Evolutionary conservation across 2,113 vertebrate genomes (phyloP).

Genomic region (Hemiprocne comata): DNA sequence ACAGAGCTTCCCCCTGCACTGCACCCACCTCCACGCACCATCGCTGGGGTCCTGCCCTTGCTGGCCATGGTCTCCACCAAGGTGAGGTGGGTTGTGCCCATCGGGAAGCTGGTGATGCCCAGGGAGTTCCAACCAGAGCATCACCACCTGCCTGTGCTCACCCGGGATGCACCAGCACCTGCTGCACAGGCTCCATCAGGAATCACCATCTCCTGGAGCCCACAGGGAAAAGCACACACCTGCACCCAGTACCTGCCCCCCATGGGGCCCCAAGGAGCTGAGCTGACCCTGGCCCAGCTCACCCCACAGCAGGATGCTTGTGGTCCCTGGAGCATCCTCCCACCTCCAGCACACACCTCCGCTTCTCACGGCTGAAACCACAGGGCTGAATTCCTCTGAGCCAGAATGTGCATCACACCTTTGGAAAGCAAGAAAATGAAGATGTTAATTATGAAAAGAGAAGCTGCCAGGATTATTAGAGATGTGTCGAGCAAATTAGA

Average conservation of each 20-base stretch:
- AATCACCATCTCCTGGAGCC: too few species aligned
- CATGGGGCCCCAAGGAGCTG: accelerated
- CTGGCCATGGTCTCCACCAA: too few species aligned
- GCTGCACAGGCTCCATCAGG: too few species aligned
- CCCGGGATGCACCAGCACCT: too few species aligned
- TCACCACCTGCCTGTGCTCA: too few species aligned
- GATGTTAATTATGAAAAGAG: constrained; percentile 5
- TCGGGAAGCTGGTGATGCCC: too few species aligned
- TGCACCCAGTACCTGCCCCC: accelerated
- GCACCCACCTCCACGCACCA: too few species aligned
- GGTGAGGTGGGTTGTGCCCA: too few species aligned
- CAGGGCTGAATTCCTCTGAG: not conserved
- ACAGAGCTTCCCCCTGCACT: too few species aligned
- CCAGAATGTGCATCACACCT: not conserved
- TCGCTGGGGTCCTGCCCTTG: too few species aligned
- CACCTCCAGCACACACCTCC: accelerated
- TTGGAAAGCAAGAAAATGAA: constrained; percentile 14
- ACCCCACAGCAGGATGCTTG: not conserved
- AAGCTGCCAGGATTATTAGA: constrained; percentile 22
- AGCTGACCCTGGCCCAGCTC: not conserved
- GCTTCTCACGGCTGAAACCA: not conserved
- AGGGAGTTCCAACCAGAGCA: too few species aligned
- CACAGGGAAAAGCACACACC: accelerated
- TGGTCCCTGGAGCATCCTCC: not conserved
- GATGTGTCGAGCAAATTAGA: constrained; percentile 1